Percentiles rank a stretch among this genome's conserved stretches.
Conservation (phyloP, 2,888 invertebrate genomes). For the Campoletis raptor region DNA sequence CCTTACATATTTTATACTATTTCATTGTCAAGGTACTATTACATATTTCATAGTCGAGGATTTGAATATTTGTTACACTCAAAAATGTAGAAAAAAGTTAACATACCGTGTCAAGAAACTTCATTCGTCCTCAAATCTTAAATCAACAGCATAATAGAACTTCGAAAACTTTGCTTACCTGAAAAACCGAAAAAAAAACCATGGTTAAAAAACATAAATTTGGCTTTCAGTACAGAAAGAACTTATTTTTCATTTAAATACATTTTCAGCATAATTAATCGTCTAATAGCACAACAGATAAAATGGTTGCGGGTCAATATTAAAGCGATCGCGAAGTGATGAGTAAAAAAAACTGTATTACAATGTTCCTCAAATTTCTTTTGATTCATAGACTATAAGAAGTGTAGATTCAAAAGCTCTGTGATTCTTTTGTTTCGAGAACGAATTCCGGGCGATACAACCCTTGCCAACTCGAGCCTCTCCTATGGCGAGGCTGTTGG, state of each 20-base stretch:
- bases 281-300: background rate
- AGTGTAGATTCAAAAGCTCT: too few species aligned
- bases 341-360: too few species aligned
- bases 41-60: background rate
- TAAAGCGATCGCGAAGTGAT: too few species aligned
- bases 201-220: background rate
- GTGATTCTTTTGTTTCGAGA: too few species aligned
- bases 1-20: too few species aligned
- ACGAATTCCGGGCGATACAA: too few species aligned
- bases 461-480: too few species aligned
- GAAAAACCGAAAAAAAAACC: conserved; percentile 30
- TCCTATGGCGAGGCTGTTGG: too few species aligned
- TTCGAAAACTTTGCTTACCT: conserved; percentile 30
- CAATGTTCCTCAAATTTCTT: too few species aligned
- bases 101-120: conserved; percentile 15
- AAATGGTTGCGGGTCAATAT: background rate
- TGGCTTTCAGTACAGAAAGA: background rate
- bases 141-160: background rate
- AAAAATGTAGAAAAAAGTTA: background rate
- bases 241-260: background rate
- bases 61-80: background rate
- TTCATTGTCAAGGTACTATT: background rate
- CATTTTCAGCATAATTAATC: background rate
- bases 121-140: background rate
- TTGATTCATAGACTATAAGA: too few species aligned